Percentiles rank a stretch among this genome's conserved stretches.
Conservation (phyloP, 2,797 vertebrate genomes). For the Rhinella marina region DNA sequence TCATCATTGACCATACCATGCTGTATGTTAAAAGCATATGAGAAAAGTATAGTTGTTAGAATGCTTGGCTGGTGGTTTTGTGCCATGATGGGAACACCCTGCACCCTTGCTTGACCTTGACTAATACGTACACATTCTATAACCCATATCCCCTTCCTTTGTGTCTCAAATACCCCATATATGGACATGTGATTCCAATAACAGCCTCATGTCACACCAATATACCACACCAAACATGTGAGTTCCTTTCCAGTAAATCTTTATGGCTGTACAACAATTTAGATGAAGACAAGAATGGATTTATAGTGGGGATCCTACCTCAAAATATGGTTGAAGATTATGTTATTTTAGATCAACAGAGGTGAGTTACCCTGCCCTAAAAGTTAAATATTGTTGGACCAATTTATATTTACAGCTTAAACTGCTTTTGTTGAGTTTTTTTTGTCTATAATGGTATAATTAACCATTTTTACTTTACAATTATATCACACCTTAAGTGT, state of each 20-base stretch:
- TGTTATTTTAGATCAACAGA: not conserved
- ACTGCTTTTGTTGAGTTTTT: not conserved
- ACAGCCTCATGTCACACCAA: not conserved
- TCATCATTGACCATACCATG: no score
- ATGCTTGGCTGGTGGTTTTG: not conserved
- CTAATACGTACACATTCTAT: not conserved
- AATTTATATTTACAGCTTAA: conserved; percentile 4
- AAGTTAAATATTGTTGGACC: conserved; percentile 27
- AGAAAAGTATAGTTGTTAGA: not conserved
- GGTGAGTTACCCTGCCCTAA: not conserved
- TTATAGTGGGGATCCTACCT: not conserved
- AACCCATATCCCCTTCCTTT: not conserved
- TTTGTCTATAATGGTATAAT: not conserved
- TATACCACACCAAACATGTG: not conserved
- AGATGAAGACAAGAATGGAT: not conserved
- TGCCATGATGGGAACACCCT: no score
- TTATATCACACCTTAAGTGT: not conserved
- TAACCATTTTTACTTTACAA: not conserved
- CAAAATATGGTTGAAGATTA: not conserved
- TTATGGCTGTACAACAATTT: not conserved
- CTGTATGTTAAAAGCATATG: no score
- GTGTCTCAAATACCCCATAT: not conserved
- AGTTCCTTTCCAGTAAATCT: not conserved
- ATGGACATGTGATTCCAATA: not conserved
- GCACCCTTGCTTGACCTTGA: not conserved